Evolutionary conservation across 2,113 vertebrate species (phyloP).

Genomic region (Oxyura jamaicensis): DNA sequence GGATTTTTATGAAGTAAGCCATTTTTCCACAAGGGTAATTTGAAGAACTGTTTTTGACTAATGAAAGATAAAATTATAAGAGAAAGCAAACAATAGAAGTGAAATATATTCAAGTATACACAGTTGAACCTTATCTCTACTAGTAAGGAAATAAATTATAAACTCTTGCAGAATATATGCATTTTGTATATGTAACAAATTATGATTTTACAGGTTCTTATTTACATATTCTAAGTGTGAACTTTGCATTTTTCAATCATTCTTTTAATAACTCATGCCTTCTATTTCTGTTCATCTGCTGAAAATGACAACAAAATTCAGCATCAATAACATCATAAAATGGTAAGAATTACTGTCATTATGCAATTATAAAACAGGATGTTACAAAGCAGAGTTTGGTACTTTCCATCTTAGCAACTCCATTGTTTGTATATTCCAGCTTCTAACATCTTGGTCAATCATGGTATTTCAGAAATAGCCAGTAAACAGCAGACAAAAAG

Average conservation of each 20-base stretch:
- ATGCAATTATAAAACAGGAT: not conserved
- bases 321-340: not conserved
- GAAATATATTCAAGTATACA: not conserved
- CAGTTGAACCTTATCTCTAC: not conserved
- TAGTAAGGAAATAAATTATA: not conserved
- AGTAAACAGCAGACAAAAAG: not conserved
- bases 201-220: not conserved
- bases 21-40: not conserved
- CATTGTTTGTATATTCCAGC: not conserved
- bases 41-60: not conserved
- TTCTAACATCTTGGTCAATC: not conserved
- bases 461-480: not conserved
- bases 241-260: not conserved
- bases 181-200: not conserved
- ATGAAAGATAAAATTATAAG: not conserved
- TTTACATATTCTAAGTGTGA: not conserved
- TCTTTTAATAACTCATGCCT: not conserved
- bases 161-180: not conserved
- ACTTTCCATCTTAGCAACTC: not conserved
- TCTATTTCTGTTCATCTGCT: not conserved
- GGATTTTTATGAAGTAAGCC: not conserved
- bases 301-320: not conserved
- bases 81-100: not conserved
- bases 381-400: not conserved
- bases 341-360: not conserved